Base-by-base conservation (phyloP, 2,888 invertebrate species). In the Nowickia ferox region DNA sequence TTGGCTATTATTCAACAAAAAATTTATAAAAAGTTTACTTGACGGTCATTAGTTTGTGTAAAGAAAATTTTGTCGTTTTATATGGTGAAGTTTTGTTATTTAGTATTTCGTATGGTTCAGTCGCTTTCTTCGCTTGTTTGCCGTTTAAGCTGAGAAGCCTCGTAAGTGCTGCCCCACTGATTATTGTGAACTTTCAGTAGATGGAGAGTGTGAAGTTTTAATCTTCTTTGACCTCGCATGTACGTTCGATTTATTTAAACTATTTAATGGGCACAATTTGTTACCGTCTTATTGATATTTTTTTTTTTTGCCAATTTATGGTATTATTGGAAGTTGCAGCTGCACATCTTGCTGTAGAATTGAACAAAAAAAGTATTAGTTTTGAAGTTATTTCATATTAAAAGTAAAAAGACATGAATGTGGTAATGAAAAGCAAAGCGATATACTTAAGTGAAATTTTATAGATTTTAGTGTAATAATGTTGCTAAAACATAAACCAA, bases 1-100 rank as follows among this genome's bases (percentile, higher is more conserved):
- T 83, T 86, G 86, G 83, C 79, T 61, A 66, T 38, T 46, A 38
- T 83, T 83, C 86, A 86, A 83, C n/a, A 42, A 65, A 46, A 13
- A 48, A 63, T 46, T 68, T 30, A 17, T 9, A 59, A 59, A 66
- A 79, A 55, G 61, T 55, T 9, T 57, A 13, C 22, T 69, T 13
- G 38, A 22, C 71, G 42, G 59, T 72, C 38, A 42, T 46, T 51
- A 19, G 42, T 40, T 51, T 80, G 48, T 11, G 42, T 57, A 57
- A 65, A 51, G 15, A 66, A 72, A 22, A 42, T 63, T 30, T 0
- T 38, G 61, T 76, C 17, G 63, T 66, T 80, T 55, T 55, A 57
- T 30, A 72, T 74, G 53, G 11, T 30, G 53, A 40, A 75, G n/a
- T 46, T 46, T 22, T 55, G 40, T n/a, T 6, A 30, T 30, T 5